Conservation (phyloP, 1,140 invertebrate species). For the Drosophila sucinea region DNA sequence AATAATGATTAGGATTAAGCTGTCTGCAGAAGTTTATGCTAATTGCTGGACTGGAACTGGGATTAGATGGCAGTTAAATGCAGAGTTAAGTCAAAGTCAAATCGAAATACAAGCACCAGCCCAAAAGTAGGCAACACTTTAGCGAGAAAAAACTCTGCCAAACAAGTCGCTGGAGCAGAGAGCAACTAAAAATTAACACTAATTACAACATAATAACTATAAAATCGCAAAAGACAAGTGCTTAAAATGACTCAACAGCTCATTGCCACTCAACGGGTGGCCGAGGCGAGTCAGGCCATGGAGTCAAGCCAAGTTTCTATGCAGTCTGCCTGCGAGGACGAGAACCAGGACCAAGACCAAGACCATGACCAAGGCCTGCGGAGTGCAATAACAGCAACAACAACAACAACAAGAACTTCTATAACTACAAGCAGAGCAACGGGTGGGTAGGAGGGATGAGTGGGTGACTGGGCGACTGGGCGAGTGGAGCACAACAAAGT, state of each 20-base stretch:
- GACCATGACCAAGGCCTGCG: constrained; percentile 33
- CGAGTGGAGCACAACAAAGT: constrained; percentile 51
- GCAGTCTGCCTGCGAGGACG: constrained; percentile 21
- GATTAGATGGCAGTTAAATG: constrained; percentile 67
- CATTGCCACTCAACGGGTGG: constrained; percentile 62
- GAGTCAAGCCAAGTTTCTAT: constrained; percentile 40
- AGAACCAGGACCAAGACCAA: constrained; percentile 1
- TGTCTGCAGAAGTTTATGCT: constrained; percentile 53
- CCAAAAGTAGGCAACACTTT: constrained; percentile 49
- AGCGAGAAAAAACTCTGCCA: constrained; percentile 18
- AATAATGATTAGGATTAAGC: constrained; percentile 52
- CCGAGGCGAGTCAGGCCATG: constrained; percentile 28
- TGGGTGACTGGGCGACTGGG: constrained; percentile 5
- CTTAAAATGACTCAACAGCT: constrained; percentile 66
- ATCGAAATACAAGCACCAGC: not conserved
- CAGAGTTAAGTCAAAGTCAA: constrained; percentile 21
- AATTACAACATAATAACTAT: constrained; percentile 78
- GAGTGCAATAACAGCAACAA: constrained; percentile 25
- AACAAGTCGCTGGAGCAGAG: not conserved
- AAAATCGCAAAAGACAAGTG: constrained; percentile 70
- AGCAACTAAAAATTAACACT: constrained; percentile 65
- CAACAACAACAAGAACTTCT: not conserved
- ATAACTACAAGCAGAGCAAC: not conserved
- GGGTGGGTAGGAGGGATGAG: not conserved
- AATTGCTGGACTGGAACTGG: constrained; percentile 35